Base-by-base conservation (phyloP, 2,113 vertebrate genomes). In the Xenopus borealis region DNA sequence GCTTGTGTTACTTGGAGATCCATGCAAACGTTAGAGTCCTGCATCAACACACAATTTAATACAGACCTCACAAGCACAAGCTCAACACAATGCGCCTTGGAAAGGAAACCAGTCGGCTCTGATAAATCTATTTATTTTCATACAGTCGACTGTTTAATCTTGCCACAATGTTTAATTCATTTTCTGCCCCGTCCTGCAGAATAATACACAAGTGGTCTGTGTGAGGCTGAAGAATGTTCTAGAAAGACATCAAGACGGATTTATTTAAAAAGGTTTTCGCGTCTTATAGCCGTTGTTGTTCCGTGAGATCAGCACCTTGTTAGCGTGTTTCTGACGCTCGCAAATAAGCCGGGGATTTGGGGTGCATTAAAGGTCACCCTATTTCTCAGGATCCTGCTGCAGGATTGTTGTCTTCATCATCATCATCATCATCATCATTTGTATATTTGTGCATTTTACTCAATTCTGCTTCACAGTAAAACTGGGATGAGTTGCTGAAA, bases 81-180 rank as follows among this genome's bases (percentile, higher is more conserved):
- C 12, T 8, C 44, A 16, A 19, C n/a, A 66, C n/a, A 47, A 47
- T 23, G 1, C 14, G 12, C 65, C 46, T 3, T 67, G 65, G 65
- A 47, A 20, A n/a, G 46, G 65, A 47, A 67, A 44, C n/a, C 40
- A 66, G n/a, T 66, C 9, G 12, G 62, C 13, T 17, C 62, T 46
- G 63, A 66, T 66, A 52, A 67, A 67, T 50, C 12, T 18, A 67
- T 67, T 66, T 67, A 67, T 50, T 67, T 67, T 52, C 18, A 20
- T 66, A 23, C 18, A 67, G 11, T 10, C n/a, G 17, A 67, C 13
- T 66, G 65, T 67, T 67, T 50, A 20, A 50, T 67, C 44, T 18
- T 67, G 65, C 10, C 44, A 20, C 46, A 67, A 50, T 16, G 19
- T 67, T 67, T 67, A 4, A 67, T 23, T 67, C 11, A 52, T 47